Evolutionary conservation across 2,797 vertebrate genomes (phyloP).

Genomic region (Aphelocoma californica): DNA sequence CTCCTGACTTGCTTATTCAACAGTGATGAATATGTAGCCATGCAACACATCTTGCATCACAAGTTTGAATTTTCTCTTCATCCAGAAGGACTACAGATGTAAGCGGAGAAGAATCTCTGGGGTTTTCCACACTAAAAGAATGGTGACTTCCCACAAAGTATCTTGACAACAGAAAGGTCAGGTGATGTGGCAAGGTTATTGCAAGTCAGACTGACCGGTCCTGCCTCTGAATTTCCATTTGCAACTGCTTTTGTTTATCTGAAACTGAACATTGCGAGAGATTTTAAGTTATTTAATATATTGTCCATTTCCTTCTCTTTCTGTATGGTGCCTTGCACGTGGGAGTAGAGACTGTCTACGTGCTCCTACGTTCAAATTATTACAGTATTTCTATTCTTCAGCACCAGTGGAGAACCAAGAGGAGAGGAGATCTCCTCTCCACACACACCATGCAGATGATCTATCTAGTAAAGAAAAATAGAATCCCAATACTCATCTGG

Average conservation of each 20-base stretch:
- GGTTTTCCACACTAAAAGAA: neutral
- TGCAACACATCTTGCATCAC: neutral
- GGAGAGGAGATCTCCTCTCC: neutral
- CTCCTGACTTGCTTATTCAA: neutral
- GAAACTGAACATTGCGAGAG: neutral
- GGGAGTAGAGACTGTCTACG: rapidly evolving
- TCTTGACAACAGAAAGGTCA: neutral
- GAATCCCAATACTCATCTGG: neutral
- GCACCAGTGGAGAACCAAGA: neutral
- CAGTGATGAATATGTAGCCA: neutral
- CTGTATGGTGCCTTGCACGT: rapidly evolving
- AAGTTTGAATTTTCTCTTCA: neutral
- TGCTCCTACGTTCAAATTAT: neutral
- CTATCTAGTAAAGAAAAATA: neutral
- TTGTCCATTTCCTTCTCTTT: neutral
- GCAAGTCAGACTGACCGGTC: neutral
- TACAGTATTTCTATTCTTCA: neutral
- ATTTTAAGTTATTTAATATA: neutral
- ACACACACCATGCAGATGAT: neutral
- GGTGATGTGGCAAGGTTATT: neutral
- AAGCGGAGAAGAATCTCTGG: neutral
- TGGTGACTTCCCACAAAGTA: neutral
- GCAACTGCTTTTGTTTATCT: neutral
- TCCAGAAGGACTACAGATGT: neutral
- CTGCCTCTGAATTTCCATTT: neutral